phyloP scores from a whole-genome alignment of 2,797 vertebrate species.

The Cryptoblepharus egeriae region DNA sequence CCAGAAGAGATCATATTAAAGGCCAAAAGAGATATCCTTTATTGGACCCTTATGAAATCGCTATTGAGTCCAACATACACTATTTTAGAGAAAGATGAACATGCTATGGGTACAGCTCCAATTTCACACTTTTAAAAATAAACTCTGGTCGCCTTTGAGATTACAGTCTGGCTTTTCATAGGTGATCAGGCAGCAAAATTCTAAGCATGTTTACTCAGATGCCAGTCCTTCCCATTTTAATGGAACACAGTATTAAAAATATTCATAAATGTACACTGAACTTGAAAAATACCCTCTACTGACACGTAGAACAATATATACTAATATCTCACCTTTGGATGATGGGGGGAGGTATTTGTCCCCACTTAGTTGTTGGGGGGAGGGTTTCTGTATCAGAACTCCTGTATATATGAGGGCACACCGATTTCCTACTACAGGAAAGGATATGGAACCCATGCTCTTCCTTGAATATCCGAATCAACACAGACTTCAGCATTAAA shows the following conservation, averaged over 20 bases:
- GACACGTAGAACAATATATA: background rate
- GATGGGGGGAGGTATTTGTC: no score
- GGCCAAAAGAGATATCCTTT: background rate
- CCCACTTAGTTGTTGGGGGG: no score
- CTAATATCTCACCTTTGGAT: background rate
- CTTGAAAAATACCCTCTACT: background rate
- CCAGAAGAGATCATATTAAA: no score
- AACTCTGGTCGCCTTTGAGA: background rate
- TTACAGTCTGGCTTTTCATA: background rate
- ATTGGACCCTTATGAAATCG: constrained; percentile 31
- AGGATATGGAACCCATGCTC: background rate
- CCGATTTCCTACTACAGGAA: background rate
- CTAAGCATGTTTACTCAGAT: no score
- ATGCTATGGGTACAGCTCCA: background rate
- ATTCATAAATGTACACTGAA: no score
- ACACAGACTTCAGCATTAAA: no score
- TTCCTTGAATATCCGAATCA: no score
- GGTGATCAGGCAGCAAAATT: background rate
- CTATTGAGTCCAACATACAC: background rate
- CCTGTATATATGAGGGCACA: no score
- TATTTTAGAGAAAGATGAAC: background rate
- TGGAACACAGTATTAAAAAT: no score
- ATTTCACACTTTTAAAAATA: no score
- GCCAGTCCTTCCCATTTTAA: no score
- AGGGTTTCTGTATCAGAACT: no score